Base-by-base conservation (phyloP, 2,113 vertebrate species). In the Gambusia affinis region DNA sequence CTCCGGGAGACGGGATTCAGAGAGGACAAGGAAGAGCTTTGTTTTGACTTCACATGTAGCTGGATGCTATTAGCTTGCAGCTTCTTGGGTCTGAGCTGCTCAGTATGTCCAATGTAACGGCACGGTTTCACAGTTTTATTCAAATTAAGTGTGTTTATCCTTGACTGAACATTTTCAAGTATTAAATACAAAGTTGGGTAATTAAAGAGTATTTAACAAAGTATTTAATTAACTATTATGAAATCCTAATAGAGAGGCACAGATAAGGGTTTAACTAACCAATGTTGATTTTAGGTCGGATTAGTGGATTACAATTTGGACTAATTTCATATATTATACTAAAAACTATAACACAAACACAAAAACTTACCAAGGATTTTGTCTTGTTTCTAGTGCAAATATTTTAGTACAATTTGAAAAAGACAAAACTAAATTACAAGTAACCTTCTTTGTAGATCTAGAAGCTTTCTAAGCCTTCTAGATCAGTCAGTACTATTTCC, bases 41-140 rank as follows among this genome's bases (percentile, higher is more conserved):
- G 39, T 61, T 82, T 78, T 68, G 79, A 82, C 39, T 70, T 76
- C 22, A 60, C 54, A n/a, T 71, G 33, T 71, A 69, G 67, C 44
- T 65, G 17, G 35, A 12, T 70, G 35, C 62, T 70, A 30, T 81
- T 42, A 39, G 33, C 61, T 64, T 67, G 12, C 6, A 61, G 51
- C 29, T 74, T 62, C 57, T 5, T 8, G 47, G 11, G 7, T 64
- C 12, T 8, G 31, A 27, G 1, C 33, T 31, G 14, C 54, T n/a
- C 10, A n/a, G n/a, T 10, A 57, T 24, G 51, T n/a, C 24, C 22
- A 57, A 24, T 57, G 10, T 47, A 47, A 47, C 17, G 1, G 44
- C 44, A 47, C 0, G 5, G 17, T 6, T 19, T 17, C 17, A 47
- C 17, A 19, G 6, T 47, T 47, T 47, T 17, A 57, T n/a, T 57